Evolutionary conservation across 2,113 vertebrate genomes (phyloP).

Genomic region (Corythoichthys haematopterus): DNA sequence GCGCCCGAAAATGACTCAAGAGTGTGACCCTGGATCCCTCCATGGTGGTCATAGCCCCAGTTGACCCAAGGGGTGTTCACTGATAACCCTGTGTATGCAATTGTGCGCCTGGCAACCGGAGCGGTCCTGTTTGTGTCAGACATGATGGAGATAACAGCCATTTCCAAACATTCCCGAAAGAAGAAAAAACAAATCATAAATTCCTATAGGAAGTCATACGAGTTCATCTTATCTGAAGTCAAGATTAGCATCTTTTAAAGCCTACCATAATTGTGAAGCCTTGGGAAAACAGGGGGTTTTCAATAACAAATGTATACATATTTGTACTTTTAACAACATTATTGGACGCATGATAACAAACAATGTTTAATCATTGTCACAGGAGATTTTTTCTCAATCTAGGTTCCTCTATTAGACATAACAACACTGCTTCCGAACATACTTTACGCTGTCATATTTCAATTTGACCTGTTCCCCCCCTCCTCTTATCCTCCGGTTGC

Average conservation of each 20-base stretch:
- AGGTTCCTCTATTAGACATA: too few relatives aligned
- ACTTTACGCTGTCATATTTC: too few relatives aligned
- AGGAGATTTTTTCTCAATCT: too few relatives aligned
- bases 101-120: slow-evolving; percentile 33
- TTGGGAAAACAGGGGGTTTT: neutral
- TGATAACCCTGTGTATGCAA: slow-evolving; percentile 46
- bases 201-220: slow-evolving; percentile 25
- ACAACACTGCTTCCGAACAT: too few relatives aligned
- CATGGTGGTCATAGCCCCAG: slow-evolving; percentile 2
- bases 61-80: slow-evolving; percentile 5
- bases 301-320: neutral
- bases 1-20: neutral
- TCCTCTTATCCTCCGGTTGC: too few relatives aligned
- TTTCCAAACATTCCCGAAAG: slow-evolving; percentile 45
- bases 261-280: slow-evolving; percentile 49
- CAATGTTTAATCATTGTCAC: too few relatives aligned
- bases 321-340: too few relatives aligned
- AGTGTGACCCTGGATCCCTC: slow-evolving; percentile 20
- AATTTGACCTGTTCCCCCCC: too few relatives aligned
- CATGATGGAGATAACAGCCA: slow-evolving; percentile 43
- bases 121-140: slow-evolving; percentile 36
- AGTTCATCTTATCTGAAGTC: slow-evolving; percentile 37
- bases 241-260: slow-evolving; percentile 39
- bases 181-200: slow-evolving; percentile 41
- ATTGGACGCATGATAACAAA: too few relatives aligned